phyloP scores from a whole-genome alignment of 1,140 invertebrate genomes.

The Pissodes strobi region DNA sequence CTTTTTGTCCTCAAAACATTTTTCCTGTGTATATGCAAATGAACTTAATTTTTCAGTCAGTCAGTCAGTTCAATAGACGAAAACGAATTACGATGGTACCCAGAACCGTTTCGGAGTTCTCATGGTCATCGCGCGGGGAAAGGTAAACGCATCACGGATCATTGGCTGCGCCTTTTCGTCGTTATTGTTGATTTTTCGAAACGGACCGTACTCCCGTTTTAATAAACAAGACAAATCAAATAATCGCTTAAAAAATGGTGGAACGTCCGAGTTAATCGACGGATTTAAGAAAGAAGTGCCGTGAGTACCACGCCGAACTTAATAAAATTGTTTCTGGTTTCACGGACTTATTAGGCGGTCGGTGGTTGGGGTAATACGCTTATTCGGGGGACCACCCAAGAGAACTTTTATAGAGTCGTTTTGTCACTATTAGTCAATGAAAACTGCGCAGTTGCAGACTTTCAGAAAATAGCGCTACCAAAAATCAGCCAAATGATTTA shows the following conservation, averaged over 20 bases:
- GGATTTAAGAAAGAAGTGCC: slow-evolving; percentile 6
- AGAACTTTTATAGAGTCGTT: too few relatives aligned
- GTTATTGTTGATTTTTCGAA: slow-evolving; percentile 19
- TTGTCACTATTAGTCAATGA: too few relatives aligned
- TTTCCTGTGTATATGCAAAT: slow-evolving; percentile 20
- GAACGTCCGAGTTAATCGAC: slow-evolving; percentile 17
- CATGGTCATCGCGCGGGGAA: slow-evolving; percentile 12
- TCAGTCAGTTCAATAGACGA: slow-evolving; percentile 4
- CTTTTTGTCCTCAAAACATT: slow-evolving; percentile 11
- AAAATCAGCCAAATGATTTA: too few relatives aligned
- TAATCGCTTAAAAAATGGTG: slow-evolving; percentile 20
- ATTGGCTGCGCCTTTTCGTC: slow-evolving; percentile 11
- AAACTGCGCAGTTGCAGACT: too few relatives aligned
- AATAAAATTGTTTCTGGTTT: slow-evolving; percentile 20
- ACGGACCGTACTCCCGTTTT: slow-evolving; percentile 1
- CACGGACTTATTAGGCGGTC: slow-evolving; percentile 7
- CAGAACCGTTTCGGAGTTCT: background rate
- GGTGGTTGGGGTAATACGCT: too few relatives aligned
- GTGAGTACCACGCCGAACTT: background rate
- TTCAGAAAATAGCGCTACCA: too few relatives aligned
- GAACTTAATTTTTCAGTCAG: slow-evolving; percentile 1
- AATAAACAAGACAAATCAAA: slow-evolving; percentile 31
- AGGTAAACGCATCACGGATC: slow-evolving; percentile 25
- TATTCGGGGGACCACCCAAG: too few relatives aligned
- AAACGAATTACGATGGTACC: slow-evolving; percentile 10